Evolutionary conservation across 2,888 invertebrate species (phyloP), one percentile per base, ranked within the genome.

Genomic region (Agrypnus murinus): DNA sequence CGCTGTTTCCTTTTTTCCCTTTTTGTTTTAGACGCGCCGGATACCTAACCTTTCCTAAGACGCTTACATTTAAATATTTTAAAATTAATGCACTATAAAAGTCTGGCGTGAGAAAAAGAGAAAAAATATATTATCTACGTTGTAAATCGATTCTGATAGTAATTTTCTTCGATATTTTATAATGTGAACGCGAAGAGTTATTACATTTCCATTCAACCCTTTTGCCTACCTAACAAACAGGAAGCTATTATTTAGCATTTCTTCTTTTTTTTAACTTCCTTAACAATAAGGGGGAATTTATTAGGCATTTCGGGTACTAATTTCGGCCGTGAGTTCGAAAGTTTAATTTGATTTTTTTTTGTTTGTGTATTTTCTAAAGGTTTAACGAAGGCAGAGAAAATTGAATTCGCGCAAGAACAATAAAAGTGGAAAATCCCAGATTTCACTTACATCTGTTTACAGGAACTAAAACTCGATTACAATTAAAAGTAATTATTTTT

Each of bases 401-500:
- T 55, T 53, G 48, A 43, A 43, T 45, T 34, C 55, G 50, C 2
- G 31, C 64, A 25, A 55, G 36, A 38, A 48, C 46, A 63, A 58
- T 50, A 32, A 48, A 46, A 62, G 10, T 14, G 40, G 55, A 62
- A 36, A 55, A 69, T 57, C 46, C 12, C 32, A 31, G 48, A 45
- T 58, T 69, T 69, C 63, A 69, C 63, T 64, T 69, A 69, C 65
- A 69, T 69, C 65, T 65, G 69, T 69, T 64, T 69, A 64, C 69
- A 65, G 53, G 45, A 53, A 65, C 50, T 65, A 60, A 25, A 68
- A 65, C 50, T 53, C 46, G 66, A 66, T 66, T 65, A 48, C 71
- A 71, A 66, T 71, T 71, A 71, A 71, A 66, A 66, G 66, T 71
- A 71, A 71, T 71, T 71, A 71, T 71, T 71, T 71, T 71, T 71